Percentiles rank a stretch among this genome's conserved stretches.
phyloP scores from a whole-genome alignment of 2,797 vertebrate genomes.

The Carcharodon carcharias region DNA sequence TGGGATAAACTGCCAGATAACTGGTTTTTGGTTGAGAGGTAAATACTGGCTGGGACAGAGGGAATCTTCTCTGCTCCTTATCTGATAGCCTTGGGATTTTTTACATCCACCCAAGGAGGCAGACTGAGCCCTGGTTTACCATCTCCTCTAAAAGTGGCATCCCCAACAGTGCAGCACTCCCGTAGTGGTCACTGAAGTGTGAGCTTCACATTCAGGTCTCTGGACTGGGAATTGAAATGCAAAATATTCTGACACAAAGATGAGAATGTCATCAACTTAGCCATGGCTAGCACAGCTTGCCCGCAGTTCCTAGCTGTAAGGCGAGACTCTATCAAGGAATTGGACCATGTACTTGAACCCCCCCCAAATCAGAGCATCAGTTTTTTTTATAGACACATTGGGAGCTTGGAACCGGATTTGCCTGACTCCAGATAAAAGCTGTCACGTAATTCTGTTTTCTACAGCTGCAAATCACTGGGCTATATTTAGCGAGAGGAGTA shows the following conservation, averaged over 20 bases:
- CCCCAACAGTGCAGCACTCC: not conserved
- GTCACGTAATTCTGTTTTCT: not conserved
- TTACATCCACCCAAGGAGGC: not conserved
- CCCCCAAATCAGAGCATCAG: not conserved
- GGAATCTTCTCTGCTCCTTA: not conserved
- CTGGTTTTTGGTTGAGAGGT: not conserved
- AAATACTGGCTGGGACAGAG: not conserved
- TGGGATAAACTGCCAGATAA: not conserved
- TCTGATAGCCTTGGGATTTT: not conserved
- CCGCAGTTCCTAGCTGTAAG: not conserved
- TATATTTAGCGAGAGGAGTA: not conserved
- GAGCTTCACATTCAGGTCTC: not conserved
- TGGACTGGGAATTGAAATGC: not conserved
- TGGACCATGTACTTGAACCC: not conserved
- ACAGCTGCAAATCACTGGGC: not conserved
- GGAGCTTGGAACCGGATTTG: not conserved
- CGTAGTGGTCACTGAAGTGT: not conserved
- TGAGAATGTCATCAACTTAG: not conserved
- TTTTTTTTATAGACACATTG: not conserved
- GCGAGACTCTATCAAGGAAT: not conserved
- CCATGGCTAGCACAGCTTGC: not conserved
- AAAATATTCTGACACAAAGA: not conserved
- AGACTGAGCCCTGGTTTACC: not conserved
- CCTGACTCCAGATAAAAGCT: not conserved
- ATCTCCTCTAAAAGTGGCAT: not conserved